phyloP scores from a whole-genome alignment of 2,113 vertebrate species.

The Chrysemys picta region DNA sequence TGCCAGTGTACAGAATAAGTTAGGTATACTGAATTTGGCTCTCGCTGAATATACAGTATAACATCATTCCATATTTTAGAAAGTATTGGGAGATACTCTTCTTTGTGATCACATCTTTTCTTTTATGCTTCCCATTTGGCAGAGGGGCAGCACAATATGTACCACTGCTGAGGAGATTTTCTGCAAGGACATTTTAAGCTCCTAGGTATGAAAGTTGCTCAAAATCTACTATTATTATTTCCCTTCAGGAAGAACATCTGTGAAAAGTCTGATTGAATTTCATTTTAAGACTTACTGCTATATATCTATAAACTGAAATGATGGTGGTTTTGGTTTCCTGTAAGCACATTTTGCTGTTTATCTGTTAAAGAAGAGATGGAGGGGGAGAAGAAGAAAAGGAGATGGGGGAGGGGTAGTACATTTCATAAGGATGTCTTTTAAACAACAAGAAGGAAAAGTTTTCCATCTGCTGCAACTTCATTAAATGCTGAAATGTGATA shows the following conservation, averaged over 20 bases:
- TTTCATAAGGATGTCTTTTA: slow-evolving; percentile 38
- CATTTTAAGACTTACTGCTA: slow-evolving; percentile 32
- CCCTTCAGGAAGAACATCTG: slow-evolving; percentile 72
- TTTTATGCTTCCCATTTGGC: slow-evolving; percentile 38
- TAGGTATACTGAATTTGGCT: background rate
- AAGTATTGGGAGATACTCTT: background rate
- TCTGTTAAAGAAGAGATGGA: slow-evolving; percentile 10
- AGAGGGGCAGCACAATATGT: background rate
- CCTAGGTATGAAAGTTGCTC: slow-evolving; percentile 61
- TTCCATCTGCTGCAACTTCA: slow-evolving; percentile 40
- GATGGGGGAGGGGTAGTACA: background rate
- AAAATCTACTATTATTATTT: slow-evolving; percentile 38
- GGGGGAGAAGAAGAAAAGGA: slow-evolving; percentile 36
- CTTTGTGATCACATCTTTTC: background rate
- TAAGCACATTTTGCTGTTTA: slow-evolving; percentile 59
- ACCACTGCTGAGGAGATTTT: slow-evolving; percentile 49
- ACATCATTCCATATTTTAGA: background rate
- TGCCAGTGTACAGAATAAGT: background rate
- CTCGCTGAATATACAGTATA: rapidly evolving
- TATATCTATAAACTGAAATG: slow-evolving; percentile 44
- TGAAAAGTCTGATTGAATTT: slow-evolving; percentile 42
- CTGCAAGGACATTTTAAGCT: slow-evolving; percentile 56
- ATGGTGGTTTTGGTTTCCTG: slow-evolving; percentile 37
- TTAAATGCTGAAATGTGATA: slow-evolving; percentile 34
- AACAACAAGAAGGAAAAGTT: slow-evolving; percentile 8